A percentile compares a stretch with the other conserved stretches of the same genome.
Conservation (phyloP, 2,113 vertebrate genomes). For the Orthonyx spaldingii region DNA sequence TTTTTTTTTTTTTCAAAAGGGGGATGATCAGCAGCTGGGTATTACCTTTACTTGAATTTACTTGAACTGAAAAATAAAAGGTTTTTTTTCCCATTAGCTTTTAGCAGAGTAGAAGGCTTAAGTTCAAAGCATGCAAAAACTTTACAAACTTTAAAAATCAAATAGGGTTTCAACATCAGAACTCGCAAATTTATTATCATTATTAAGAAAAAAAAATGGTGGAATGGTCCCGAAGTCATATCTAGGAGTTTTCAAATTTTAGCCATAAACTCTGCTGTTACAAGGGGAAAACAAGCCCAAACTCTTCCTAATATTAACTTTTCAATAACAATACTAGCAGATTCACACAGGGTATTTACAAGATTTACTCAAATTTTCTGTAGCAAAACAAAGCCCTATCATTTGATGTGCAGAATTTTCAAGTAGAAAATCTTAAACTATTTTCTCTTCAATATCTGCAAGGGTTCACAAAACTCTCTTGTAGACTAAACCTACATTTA, state of each 20-base stretch:
- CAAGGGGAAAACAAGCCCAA: not conserved
- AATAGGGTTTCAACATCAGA: not conserved
- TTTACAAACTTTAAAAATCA: not conserved
- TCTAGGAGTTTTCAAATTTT: not conserved
- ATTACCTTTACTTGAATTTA: not conserved
- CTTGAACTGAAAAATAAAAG: not conserved
- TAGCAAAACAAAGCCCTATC: not conserved
- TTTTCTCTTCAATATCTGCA: not conserved
- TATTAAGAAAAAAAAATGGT: not conserved
- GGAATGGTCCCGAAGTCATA: not conserved
- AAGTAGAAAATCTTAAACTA: not conserved
- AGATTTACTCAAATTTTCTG: not conserved
- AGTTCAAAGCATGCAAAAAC: not conserved
- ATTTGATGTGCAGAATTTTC: not conserved
- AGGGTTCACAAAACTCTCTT: not conserved
- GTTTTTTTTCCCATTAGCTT: not conserved
- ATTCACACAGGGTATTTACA: not conserved
- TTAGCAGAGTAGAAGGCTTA: not conserved
- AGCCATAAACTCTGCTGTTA: not conserved
- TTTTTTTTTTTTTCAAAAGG: not conserved
- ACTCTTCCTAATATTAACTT: not conserved
- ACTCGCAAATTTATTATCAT: not conserved
- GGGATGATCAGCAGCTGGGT: not conserved
- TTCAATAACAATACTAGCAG: not conserved
- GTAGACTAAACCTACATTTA: not conserved